These are phyloP conservation scores for Aleiodes leptofemur DNA, from an alignment of 2,888 invertebrate species.

Conservation along the genomic window DNA sequence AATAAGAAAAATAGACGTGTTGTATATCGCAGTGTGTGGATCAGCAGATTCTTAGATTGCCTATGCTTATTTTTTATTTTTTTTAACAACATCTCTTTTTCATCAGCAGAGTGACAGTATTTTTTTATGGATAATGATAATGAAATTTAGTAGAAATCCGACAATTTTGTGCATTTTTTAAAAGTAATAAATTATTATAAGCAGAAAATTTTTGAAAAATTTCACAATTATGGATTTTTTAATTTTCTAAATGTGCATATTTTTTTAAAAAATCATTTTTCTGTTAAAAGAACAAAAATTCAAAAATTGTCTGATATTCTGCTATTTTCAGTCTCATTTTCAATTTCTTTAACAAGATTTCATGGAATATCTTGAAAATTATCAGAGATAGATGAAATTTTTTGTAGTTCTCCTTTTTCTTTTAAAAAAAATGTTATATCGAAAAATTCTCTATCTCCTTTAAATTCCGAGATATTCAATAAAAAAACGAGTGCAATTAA, in stretches of 20 bases:
- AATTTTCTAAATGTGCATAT: no score
- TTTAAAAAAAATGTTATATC: no score
- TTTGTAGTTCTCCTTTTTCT: not conserved
- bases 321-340: no score
- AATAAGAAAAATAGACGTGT: conserved; percentile 11
- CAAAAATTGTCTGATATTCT: no score
- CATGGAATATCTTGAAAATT: conserved; percentile 1
- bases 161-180: no score
- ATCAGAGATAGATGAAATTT: not conserved
- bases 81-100: conserved; percentile 16
- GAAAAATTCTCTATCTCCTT: not conserved
- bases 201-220: no score
- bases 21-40: conserved; percentile 40
- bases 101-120: not conserved
- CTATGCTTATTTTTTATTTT: conserved; percentile 23
- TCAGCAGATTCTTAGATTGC: conserved; percentile 10
- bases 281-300: no score
- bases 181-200: no score
- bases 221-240: no score
- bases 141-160: no score
- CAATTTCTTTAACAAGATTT: not conserved
- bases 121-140: no score
- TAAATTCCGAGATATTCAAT: not conserved
- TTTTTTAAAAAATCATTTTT: no score
- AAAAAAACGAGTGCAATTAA: not conserved